A percentile compares a stretch with the other conserved stretches of the same genome.
phyloP scores from a whole-genome alignment of 2,797 vertebrate species.

The Tolypeutes matacus region DNA sequence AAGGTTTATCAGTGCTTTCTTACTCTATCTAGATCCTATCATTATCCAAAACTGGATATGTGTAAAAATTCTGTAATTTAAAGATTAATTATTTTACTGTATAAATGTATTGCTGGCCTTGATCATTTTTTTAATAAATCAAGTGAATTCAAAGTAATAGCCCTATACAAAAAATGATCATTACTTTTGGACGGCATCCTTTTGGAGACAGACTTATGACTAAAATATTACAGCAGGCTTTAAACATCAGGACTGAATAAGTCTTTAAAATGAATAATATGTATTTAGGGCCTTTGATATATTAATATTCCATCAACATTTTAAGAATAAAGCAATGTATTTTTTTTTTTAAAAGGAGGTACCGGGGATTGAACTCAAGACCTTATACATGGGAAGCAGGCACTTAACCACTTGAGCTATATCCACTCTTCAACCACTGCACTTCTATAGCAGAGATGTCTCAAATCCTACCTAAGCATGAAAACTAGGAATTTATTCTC shows the following conservation, averaged over 20 bases:
- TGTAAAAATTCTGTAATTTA: slow-evolving; percentile 61
- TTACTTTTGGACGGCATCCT: slow-evolving; percentile 57
- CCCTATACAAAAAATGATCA: slow-evolving; percentile 59
- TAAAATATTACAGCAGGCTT: slow-evolving; percentile 64
- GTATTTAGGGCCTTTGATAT: neutral
- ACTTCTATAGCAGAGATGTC: neutral
- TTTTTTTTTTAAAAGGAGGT: too few relatives aligned
- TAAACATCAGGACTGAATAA: slow-evolving; percentile 53
- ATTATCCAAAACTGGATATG: slow-evolving; percentile 49
- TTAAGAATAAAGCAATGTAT: neutral
- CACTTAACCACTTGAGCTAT: too few relatives aligned
- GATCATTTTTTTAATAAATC: slow-evolving; percentile 58
- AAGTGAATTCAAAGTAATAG: slow-evolving; percentile 70
- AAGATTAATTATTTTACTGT: slow-evolving; percentile 64
- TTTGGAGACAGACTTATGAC: slow-evolving; percentile 41
- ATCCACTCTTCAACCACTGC: neutral
- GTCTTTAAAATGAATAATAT: slow-evolving; percentile 62
- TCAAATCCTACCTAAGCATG: slow-evolving; percentile 1
- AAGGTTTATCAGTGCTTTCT: slow-evolving; percentile 40
- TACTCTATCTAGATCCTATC: slow-evolving; percentile 28
- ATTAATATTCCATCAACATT: slow-evolving; percentile 50
- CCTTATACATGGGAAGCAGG: too few relatives aligned
- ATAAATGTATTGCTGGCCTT: slow-evolving; percentile 51
- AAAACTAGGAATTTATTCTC: slow-evolving; percentile 25
- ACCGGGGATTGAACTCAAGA: too few relatives aligned